These are phyloP conservation scores for Morone chrysops DNA, from an alignment of 2,113 vertebrate species.

Conservation along the genomic window DNA sequence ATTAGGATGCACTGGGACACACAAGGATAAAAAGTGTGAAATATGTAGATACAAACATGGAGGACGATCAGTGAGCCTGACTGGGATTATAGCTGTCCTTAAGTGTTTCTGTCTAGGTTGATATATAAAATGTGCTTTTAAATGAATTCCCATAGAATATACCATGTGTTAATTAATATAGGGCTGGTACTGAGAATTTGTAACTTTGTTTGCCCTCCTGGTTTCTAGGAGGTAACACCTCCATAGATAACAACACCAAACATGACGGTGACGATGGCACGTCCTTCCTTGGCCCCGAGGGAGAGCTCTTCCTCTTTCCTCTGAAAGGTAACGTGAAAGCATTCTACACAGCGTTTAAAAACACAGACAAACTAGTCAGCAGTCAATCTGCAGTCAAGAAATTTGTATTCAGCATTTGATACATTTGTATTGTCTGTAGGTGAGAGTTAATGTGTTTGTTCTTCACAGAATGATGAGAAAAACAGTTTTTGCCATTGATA, in stretches of 20 bases:
- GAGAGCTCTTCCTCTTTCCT: slow-evolving; percentile 89
- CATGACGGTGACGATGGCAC: slow-evolving; percentile 95
- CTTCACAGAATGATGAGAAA: neutral
- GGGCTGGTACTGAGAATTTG: neutral
- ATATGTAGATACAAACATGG: neutral
- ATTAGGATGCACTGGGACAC: neutral
- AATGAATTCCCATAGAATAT: neutral
- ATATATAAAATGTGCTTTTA: neutral
- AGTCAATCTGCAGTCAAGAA: neutral
- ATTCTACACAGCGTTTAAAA: neutral
- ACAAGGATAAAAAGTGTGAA: neutral
- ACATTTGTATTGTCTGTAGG: slow-evolving; percentile 5
- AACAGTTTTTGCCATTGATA: slow-evolving; percentile 21
- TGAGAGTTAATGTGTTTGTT: slow-evolving; percentile 37
- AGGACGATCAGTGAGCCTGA: neutral
- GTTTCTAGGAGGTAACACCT: slow-evolving; percentile 90
- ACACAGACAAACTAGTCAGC: neutral
- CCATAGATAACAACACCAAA: slow-evolving; percentile 89
- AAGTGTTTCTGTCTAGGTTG: neutral
- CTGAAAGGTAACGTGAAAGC: slow-evolving; percentile 90
- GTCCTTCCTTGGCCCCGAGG: slow-evolving; percentile 92
- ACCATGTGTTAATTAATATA: neutral
- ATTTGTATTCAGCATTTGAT: slow-evolving; percentile 9
- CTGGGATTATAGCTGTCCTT: neutral
- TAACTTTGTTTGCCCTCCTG: neutral